These are phyloP conservation scores for Aldabrachelys gigantea DNA, from an alignment of 2,113 vertebrate species.

Conservation along the genomic window DNA sequence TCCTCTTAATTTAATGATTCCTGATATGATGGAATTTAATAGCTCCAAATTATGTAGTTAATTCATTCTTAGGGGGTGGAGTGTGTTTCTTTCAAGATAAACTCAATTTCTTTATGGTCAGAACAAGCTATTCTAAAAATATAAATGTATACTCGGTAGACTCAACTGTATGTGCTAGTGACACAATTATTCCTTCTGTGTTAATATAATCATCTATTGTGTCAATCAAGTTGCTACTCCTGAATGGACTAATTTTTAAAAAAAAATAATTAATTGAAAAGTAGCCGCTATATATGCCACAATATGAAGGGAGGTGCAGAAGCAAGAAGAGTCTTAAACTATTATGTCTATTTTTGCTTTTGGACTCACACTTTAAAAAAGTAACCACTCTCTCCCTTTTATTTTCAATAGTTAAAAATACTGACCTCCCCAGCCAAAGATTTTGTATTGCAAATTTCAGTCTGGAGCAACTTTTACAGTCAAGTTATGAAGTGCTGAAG, in stretches of 20 bases:
- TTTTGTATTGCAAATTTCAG: slow-evolving; percentile 44
- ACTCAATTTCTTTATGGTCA: not conserved
- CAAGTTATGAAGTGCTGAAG: slow-evolving; percentile 47
- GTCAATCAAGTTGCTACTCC: not conserved
- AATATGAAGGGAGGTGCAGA: not conserved
- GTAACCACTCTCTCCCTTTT: not conserved
- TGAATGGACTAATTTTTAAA: not conserved
- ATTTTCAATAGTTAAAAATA: slow-evolving; percentile 33
- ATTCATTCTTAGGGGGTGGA: too few species aligned
- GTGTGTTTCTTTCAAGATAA: not conserved
- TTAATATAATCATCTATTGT: not conserved
- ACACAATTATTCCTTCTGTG: not conserved
- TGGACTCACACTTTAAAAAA: slow-evolving; percentile 12
- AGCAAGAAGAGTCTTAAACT: slow-evolving; percentile 32
- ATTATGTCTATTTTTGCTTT: slow-evolving; percentile 31
- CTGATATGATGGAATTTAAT: not conserved
- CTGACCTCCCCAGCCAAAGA: not conserved
- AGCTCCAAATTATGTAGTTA: not conserved
- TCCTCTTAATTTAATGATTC: not conserved
- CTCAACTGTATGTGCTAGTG: not conserved
- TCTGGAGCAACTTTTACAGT: slow-evolving; percentile 20
- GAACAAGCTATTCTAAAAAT: not conserved
- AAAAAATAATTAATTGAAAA: not conserved
- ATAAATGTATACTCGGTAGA: not conserved
- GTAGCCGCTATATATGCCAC: not conserved